Evolutionary conservation across 64 coral and sea anemone species (phyloP).

Genomic region (Montipora sp.): DNA sequence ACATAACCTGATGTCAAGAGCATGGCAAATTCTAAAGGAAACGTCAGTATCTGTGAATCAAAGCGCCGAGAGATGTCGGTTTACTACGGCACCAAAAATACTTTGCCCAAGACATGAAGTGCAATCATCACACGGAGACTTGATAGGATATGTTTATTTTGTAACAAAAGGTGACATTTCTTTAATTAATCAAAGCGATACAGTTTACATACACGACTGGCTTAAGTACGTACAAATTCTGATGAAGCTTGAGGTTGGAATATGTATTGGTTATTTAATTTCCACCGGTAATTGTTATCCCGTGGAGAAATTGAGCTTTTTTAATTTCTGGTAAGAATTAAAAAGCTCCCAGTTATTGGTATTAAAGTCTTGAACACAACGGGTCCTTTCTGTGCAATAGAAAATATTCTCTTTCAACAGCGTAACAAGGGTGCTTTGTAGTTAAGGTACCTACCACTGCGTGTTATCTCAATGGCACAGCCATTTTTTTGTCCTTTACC

Average conservation of each 20-base stretch:
- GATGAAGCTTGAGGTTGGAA: not conserved
- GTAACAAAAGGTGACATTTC: not conserved
- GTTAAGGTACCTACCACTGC: too few relatives aligned
- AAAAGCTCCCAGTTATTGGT: too few relatives aligned
- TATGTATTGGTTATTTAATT: not conserved
- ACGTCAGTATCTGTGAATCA: not conserved
- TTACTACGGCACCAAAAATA: not conserved
- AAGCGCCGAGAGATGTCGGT: not conserved
- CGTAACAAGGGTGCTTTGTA: not conserved
- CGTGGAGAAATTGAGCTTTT: not conserved
- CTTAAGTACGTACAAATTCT: not conserved
- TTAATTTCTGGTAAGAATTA: too few relatives aligned
- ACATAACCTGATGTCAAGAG: slow-evolving; percentile 17
- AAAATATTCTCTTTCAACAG: not conserved
- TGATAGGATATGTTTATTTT: not conserved
- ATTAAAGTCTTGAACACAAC: too few relatives aligned
- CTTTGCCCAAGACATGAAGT: not conserved
- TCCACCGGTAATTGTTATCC: not conserved
- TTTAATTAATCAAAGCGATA: not conserved
- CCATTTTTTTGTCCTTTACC: not conserved
- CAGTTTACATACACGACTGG: not conserved
- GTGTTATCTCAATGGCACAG: not conserved
- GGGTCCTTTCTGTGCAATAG: too few relatives aligned
- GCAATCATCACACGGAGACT: not conserved
- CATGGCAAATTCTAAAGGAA: not conserved